phyloP scores from a whole-genome alignment of 2,113 vertebrate genomes.

The Tiliqua scincoides region DNA sequence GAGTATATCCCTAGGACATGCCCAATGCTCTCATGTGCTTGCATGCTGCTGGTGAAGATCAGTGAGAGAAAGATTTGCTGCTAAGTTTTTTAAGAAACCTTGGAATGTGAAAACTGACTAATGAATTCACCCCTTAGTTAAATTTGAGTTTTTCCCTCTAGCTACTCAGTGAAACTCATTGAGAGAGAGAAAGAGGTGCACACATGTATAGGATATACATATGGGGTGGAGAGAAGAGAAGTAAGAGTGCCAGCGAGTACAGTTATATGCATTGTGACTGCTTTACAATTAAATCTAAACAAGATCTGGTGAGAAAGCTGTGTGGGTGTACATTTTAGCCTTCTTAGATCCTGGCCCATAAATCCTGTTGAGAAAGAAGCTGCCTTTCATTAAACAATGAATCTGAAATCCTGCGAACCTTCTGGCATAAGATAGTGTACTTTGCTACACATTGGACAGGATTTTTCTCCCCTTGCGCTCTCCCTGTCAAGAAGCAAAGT shows the following conservation, averaged over 20 bases:
- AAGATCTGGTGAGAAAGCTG: background rate
- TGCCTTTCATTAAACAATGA: conserved; percentile 25
- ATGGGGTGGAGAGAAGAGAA: too few relatives aligned
- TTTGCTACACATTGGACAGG: conserved; percentile 23
- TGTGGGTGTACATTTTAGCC: background rate
- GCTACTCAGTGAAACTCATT: background rate
- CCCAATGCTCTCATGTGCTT: background rate
- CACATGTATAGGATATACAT: too few relatives aligned
- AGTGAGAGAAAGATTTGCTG: background rate
- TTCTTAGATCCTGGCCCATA: background rate
- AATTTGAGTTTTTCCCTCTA: background rate
- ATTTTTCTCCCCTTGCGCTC: background rate
- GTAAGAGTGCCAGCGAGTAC: background rate
- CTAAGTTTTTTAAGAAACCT: background rate
- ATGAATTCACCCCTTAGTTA: background rate
- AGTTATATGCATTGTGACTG: background rate
- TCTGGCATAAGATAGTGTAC: background rate
- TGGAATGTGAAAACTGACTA: background rate
- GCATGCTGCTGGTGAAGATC: background rate
- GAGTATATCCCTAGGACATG: too few relatives aligned
- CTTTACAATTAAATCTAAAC: fast-evolving
- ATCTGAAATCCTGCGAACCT: background rate
- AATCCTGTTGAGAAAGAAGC: background rate
- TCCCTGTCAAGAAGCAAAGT: conserved; percentile 37
- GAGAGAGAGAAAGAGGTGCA: too few relatives aligned